Base-by-base conservation (phyloP, 2,113 vertebrate species). In the Apeltes quadracus region DNA sequence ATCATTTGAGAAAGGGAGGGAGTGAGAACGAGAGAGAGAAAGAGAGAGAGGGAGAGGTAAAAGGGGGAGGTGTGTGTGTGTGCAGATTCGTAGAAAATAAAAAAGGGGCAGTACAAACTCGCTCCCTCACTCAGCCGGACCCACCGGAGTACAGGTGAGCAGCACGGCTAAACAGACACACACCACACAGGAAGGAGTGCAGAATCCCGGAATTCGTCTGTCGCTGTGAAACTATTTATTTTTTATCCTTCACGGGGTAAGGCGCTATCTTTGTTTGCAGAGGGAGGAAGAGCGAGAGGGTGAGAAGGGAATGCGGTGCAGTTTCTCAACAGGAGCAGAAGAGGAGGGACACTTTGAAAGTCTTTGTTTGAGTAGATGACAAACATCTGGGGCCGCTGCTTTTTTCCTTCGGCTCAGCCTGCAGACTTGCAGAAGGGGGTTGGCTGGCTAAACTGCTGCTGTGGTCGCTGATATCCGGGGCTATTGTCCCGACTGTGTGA, bases 121-220 rank as follows among this genome's bases (percentile, higher is more conserved):
- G n/a, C 71, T 25, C 80, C 80, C 66, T 87, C 76, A 80, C 76
- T 85, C 87, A 76, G 84, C 54, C 75, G 81, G 86, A 89, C 55
- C 81, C 86, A 86, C 75, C 23, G 63, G 79, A 89, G 84, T 44
- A 75, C 92, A 93, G 92, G 92, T 93, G 89, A 93, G 91, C 81
- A 61, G 84, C 79, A 48, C 68, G 82, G 76, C 66, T n/a, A 55
- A 43, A 53, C 57, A 61, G 55, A 44, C 66, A 66, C 69, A 55
- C 78, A 34, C n/a, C 50, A 72, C 69, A 64, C 79, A 74, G 73
- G 72, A 84, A 73, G 75, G 53, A 75, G 48, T n/a, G 27, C 61
- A 29, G 68, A 79, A 63, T 76, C 53, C 63, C 78, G 81, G 59
- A 22, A 78, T 71, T 62, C 48, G 72, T 82, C 75, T 72, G 68